phyloP scores from a whole-genome alignment of 2,113 vertebrate genomes.

The Malurus cyaneus region DNA sequence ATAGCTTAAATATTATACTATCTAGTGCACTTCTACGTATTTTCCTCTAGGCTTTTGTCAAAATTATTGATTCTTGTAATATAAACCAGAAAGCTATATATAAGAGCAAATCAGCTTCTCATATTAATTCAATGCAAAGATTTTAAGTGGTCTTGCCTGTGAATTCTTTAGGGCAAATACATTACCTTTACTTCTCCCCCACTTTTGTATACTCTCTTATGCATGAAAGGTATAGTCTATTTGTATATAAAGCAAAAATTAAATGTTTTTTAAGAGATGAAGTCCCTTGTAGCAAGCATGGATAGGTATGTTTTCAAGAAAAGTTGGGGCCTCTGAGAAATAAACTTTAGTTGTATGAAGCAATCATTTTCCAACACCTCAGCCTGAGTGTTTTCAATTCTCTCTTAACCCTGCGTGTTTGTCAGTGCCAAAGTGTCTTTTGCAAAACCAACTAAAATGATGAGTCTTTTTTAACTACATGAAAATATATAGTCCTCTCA shows the following conservation, averaged over 20 bases:
- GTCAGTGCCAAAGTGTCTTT: background rate
- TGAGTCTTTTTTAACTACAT: background rate
- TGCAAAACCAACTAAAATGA: background rate
- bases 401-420: background rate
- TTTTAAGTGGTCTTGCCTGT: background rate
- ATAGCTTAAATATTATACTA: background rate
- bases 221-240: background rate
- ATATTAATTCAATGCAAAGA: background rate
- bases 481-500: background rate
- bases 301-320: background rate
- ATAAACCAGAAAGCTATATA: background rate
- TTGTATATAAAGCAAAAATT: background rate
- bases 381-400: background rate
- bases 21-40: background rate
- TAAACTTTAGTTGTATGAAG: background rate
- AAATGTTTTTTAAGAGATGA: background rate
- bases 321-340: background rate
- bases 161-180: background rate
- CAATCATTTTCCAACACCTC: slow-evolving; percentile 34
- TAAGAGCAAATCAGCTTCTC: background rate
- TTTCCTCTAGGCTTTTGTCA: background rate
- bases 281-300: background rate
- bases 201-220: background rate
- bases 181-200: background rate
- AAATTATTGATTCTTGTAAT: background rate